These are phyloP conservation scores for Hoplias malabaricus DNA, from an alignment of 2,113 vertebrate species.

Conservation along the genomic window DNA sequence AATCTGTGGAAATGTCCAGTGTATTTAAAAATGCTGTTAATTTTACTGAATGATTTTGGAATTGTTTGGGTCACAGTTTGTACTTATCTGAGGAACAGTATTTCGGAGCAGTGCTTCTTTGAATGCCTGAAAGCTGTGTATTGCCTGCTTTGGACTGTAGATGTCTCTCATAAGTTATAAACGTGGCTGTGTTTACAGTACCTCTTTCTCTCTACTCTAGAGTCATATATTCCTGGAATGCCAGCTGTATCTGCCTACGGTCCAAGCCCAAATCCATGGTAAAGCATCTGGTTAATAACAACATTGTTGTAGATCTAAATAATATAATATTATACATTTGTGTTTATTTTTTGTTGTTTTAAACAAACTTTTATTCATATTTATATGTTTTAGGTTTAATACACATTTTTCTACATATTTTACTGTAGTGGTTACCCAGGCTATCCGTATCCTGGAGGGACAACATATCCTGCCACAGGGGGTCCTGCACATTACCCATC, in stretches of 20 bases:
- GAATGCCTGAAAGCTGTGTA: not conserved
- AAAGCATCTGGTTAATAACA: constrained; percentile 49
- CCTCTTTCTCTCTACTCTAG: constrained; percentile 69
- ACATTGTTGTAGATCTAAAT: not conserved
- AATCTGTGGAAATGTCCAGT: not conserved
- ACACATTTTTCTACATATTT: constrained; percentile 39
- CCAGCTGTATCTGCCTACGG: constrained; percentile 85
- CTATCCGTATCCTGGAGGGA: constrained; percentile 84
- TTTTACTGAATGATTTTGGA: not conserved
- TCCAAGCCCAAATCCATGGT: constrained; percentile 87
- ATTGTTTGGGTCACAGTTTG: not conserved
- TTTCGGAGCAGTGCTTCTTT: too few species aligned
- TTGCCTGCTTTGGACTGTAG: constrained; percentile 53
- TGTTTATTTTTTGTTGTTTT: too few species aligned
- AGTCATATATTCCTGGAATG: constrained; percentile 93
- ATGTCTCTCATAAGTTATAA: constrained; percentile 52
- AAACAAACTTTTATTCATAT: not conserved
- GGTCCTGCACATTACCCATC: constrained; percentile 84
- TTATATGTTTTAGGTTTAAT: constrained; percentile 7
- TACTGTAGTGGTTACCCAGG: constrained; percentile 82
- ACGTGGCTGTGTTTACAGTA: constrained; percentile 8
- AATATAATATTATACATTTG: not conserved
- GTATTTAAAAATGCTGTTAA: not conserved
- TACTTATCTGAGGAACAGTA: not conserved
- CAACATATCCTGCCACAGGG: constrained; percentile 83